Evolutionary conservation across 2,888 invertebrate species (phyloP).

Genomic region (Theretra japonica): DNA sequence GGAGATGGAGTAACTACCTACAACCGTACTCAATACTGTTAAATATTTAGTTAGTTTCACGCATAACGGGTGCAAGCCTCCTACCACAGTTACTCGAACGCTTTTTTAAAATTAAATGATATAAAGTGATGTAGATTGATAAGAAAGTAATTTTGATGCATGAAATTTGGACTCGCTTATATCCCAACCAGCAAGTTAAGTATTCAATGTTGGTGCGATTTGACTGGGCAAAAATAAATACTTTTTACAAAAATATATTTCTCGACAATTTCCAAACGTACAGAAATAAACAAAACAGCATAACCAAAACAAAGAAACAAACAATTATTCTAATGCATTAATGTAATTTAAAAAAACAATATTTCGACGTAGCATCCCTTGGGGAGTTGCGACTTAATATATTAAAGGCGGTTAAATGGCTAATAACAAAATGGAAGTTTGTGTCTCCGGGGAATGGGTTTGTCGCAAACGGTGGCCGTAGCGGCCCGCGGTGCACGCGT

Average conservation of each 20-base stretch:
- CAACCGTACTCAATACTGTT: not conserved
- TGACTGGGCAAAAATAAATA: too few species aligned
- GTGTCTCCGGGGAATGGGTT: conserved; percentile 13
- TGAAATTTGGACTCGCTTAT: too few species aligned
- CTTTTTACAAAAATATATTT: too few species aligned
- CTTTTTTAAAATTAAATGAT: too few species aligned
- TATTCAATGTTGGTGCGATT: too few species aligned
- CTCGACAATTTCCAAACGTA: not conserved
- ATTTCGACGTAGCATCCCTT: conserved; percentile 2
- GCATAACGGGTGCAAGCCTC: not conserved
- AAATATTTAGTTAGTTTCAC: not conserved
- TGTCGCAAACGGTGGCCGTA: conserved; percentile 6
- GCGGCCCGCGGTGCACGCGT: too few species aligned
- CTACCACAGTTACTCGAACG: too few species aligned
- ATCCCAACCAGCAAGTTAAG: too few species aligned
- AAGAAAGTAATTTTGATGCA: too few species aligned
- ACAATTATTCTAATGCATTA: not conserved
- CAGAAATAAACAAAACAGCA: not conserved
- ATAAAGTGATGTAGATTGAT: too few species aligned
- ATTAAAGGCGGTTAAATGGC: conserved; percentile 26
- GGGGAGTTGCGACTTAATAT: conserved; percentile 8
- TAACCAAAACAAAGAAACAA: not conserved
- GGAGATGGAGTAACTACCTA: not conserved
- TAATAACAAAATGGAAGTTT: conserved; percentile 25
- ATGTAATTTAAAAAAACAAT: conserved; percentile 13